phyloP scores from a whole-genome alignment of 2,797 vertebrate genomes.

The Odontamblyopus lacepedii region DNA sequence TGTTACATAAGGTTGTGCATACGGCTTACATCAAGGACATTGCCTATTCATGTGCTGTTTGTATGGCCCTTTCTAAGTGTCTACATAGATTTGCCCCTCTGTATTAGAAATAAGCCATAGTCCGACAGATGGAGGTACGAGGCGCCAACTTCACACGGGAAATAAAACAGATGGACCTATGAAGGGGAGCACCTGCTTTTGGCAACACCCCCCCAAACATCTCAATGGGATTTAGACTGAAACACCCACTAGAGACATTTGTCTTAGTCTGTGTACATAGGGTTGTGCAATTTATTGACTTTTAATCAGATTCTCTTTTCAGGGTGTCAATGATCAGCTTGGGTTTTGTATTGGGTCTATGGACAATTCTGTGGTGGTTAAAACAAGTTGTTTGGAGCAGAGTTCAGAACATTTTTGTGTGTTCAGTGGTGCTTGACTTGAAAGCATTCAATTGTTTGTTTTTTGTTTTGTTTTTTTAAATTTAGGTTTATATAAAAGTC shows the following conservation, averaged over 20 bases:
- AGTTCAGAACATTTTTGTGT: no score
- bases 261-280: slow-evolving; percentile 2
- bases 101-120: slow-evolving; percentile 21
- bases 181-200: slow-evolving; percentile 57
- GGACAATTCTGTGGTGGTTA: no score
- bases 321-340: background rate
- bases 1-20: background rate
- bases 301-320: background rate
- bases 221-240: slow-evolving; percentile 28
- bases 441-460: no score
- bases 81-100: background rate
- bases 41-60: background rate
- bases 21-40: background rate
- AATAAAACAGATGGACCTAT: slow-evolving; percentile 64
- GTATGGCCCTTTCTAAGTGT: background rate
- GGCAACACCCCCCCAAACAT: slow-evolving; percentile 21
- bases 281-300: background rate
- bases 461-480: no score
- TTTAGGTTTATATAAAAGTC: no score
- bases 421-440: no score
- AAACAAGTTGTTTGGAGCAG: no score
- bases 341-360: no score
- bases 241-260: slow-evolving; percentile 29
- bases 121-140: slow-evolving; percentile 57
- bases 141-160: slow-evolving; percentile 51